These are phyloP conservation scores for Monochamus alternatus DNA, from an alignment of 2,888 invertebrate species.

Conservation along the genomic window DNA sequence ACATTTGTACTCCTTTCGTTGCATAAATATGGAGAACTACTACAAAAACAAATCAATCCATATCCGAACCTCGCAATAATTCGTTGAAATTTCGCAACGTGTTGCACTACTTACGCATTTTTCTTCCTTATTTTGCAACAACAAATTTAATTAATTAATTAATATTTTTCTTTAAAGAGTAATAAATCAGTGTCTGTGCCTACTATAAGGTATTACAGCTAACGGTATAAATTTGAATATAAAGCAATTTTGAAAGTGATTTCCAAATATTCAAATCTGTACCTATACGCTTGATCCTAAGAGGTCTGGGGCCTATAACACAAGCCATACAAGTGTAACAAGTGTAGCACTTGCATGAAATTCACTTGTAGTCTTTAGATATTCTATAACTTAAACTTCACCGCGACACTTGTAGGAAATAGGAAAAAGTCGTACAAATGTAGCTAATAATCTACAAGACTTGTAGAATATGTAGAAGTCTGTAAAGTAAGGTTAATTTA, in stretches of 20 bases:
- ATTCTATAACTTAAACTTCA: no score
- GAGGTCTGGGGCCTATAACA: no score
- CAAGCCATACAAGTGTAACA: no score
- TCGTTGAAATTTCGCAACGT: conserved; percentile 9
- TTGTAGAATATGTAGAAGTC: no score
- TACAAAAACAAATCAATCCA: not conserved
- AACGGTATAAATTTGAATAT: not conserved
- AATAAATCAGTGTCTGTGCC: not conserved
- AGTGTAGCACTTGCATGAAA: no score
- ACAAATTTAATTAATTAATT: conserved; percentile 19
- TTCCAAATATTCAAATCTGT: not conserved
- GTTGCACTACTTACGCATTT: conserved; percentile 6
- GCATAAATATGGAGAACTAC: conserved; percentile 9
- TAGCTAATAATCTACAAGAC: no score
- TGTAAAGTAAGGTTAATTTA: no score
- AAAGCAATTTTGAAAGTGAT: conserved; percentile 29
- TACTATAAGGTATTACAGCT: not conserved
- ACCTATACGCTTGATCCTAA: not conserved
- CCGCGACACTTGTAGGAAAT: no score
- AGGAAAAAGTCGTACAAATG: no score
- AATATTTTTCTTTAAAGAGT: conserved; percentile 10
- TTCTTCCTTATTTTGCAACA: conserved; percentile 28
- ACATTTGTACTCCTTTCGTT: not conserved
- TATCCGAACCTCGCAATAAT: not conserved
- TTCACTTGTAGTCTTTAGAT: no score